phyloP scores from a whole-genome alignment of 1,140 invertebrate genomes.

The Scaptomyza graminum region DNA sequence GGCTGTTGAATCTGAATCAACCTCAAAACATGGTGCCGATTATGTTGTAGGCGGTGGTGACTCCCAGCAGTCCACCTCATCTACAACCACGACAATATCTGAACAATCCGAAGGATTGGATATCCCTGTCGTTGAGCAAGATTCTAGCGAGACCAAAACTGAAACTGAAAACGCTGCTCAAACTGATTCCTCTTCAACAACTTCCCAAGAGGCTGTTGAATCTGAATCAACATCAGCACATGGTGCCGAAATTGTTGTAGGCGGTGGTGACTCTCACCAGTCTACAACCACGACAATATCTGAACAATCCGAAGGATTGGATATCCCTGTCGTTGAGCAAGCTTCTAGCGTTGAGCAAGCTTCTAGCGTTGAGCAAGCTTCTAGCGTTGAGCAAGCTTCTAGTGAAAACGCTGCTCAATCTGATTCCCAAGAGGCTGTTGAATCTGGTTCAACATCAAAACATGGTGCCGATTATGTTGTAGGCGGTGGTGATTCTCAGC shows the following conservation, averaged over 20 bases:
- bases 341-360: neutral
- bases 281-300: neutral
- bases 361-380: too few relatives aligned
- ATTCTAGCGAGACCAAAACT: too few relatives aligned
- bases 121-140: neutral
- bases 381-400: too few relatives aligned
- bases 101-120: neutral
- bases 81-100: slow-evolving; percentile 16
- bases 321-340: neutral
- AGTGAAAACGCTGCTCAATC: too few relatives aligned
- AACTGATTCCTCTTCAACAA: too few relatives aligned
- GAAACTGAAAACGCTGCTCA: too few relatives aligned
- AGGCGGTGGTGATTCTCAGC: neutral
- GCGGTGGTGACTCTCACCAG: neutral
- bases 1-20: too few relatives aligned
- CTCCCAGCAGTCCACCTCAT: neutral
- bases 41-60: too few relatives aligned
- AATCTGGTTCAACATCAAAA: neutral
- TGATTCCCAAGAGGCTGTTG: neutral
- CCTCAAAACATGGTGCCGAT: too few relatives aligned
- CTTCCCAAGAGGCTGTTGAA: too few relatives aligned
- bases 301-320: neutral
- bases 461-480: neutral
- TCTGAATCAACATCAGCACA: too few relatives aligned
- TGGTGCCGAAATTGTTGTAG: neutral